Percentiles rank a stretch among this genome's conserved stretches.
These are phyloP conservation scores for Gnathonemus echidnorhynchus DNA, from an alignment of 2,113 vertebrate genomes.

Conservation along the genomic window DNA sequence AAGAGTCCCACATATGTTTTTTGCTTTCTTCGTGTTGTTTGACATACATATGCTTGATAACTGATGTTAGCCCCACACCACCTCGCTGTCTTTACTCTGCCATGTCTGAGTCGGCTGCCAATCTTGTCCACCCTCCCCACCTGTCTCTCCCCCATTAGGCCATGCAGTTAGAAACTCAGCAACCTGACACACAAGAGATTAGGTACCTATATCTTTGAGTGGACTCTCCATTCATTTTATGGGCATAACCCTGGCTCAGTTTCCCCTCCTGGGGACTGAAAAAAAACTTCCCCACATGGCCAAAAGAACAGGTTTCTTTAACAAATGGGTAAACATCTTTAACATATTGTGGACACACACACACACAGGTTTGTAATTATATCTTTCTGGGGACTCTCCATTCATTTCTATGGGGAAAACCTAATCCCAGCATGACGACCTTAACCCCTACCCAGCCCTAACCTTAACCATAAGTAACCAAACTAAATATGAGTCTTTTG, in stretches of 20 bases:
- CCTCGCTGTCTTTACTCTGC: not conserved
- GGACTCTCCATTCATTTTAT: not conserved
- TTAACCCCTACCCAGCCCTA: no score
- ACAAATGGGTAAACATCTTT: no score
- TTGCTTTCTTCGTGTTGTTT: not conserved
- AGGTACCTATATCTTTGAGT: not conserved
- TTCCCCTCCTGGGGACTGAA: not conserved
- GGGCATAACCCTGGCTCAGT: not conserved
- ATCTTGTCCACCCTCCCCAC: not conserved
- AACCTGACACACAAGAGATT: not conserved
- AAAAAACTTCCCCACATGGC: not conserved
- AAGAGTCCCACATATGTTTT: not conserved
- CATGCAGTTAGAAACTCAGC: not conserved
- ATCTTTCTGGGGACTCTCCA: no score
- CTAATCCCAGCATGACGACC: no score
- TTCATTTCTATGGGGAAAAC: no score
- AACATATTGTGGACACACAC: not conserved
- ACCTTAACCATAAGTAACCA: no score
- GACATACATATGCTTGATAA: not conserved
- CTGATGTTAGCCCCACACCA: not conserved
- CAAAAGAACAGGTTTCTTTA: not conserved
- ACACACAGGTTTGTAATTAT: not conserved
- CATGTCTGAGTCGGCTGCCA: not conserved
- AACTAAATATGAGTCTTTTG: no score
- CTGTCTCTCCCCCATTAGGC: not conserved